Conservation (phyloP, 2,113 vertebrate genomes). For the Cavia aperea region DNA sequence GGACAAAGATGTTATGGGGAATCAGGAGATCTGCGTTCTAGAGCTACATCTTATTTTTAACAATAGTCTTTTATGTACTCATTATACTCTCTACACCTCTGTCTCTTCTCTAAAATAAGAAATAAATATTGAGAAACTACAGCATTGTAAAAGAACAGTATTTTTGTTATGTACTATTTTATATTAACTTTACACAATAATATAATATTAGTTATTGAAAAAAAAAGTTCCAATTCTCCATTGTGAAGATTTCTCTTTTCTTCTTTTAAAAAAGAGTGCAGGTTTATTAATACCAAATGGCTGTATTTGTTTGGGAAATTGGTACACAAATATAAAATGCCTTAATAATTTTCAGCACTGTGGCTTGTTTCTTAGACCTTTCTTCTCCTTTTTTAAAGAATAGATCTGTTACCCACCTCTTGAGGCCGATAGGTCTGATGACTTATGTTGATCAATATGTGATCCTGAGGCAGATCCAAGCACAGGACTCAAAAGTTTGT, state of each 20-base stretch:
- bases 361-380: not conserved
- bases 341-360: not conserved
- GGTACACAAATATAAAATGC: too few relatives aligned
- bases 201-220: not conserved
- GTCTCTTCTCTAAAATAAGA: not conserved
- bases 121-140: not conserved
- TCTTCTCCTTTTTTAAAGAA: not conserved
- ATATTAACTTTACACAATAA: not conserved
- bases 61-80: not conserved
- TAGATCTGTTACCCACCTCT: not conserved
- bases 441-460: not conserved
- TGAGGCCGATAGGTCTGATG: not conserved
- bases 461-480: not conserved
- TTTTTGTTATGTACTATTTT: not conserved
- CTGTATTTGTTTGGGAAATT: not conserved
- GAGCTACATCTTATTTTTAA: not conserved
- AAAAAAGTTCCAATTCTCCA: not conserved
- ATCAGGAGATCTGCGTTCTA: not conserved
- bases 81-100: not conserved
- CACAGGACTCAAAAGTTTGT: not conserved
- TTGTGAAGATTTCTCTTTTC: not conserved
- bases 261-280: not conserved
- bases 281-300: too few relatives aligned
- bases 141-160: not conserved
- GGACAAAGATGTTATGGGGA: not conserved